A percentile compares a stretch with the other conserved stretches of the same genome.
Conservation (phyloP, 2,113 vertebrate genomes). For the Dasyprocta punctata region DNA sequence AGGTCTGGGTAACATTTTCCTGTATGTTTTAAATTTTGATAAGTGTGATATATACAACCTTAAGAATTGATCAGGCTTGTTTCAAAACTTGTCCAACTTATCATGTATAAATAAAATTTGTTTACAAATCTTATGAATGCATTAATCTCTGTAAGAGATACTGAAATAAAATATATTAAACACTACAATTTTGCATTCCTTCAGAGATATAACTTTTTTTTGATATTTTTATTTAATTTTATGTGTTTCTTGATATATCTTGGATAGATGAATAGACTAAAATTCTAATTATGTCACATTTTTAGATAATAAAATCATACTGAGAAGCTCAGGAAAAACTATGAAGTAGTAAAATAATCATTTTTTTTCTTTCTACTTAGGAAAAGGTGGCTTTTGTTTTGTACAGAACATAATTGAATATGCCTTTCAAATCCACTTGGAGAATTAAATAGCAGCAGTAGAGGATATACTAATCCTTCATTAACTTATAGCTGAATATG, state of each 20-base stretch:
- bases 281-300: neutral
- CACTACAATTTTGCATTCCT: neutral
- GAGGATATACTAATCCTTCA: neutral
- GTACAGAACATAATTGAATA: constrained; percentile 4
- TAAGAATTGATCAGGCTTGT: neutral
- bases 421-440: neutral
- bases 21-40: neutral
- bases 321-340: neutral
- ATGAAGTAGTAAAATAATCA: neutral
- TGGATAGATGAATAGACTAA: neutral
- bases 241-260: neutral
- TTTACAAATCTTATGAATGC: neutral
- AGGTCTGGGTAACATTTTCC: neutral
- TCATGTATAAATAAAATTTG: neutral
- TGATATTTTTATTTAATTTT: neutral
- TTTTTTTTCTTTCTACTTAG: neutral
- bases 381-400: neutral
- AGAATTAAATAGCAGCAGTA: neutral
- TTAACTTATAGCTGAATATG: neutral
- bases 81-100: neutral
- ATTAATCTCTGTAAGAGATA: neutral
- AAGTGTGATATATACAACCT: neutral
- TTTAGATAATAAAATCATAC: constrained; percentile 2
- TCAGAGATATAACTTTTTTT: neutral
- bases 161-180: neutral